These are phyloP conservation scores for Microtus oregoni DNA, from an alignment of 2,113 vertebrate genomes.

Conservation along the genomic window DNA sequence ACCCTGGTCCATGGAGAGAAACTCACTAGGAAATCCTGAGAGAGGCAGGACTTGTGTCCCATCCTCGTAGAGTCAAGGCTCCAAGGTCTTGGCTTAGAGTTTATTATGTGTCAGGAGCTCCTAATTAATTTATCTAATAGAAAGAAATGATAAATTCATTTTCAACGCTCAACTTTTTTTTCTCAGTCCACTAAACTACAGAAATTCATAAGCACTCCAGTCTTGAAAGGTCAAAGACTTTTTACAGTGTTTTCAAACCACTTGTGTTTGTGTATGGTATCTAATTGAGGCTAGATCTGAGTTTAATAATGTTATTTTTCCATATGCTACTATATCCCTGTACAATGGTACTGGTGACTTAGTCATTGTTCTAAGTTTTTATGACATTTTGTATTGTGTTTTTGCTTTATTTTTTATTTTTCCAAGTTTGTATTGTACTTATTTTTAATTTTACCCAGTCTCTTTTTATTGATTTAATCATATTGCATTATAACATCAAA, in stretches of 20 bases:
- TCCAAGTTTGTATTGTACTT: not conserved
- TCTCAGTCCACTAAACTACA: not conserved
- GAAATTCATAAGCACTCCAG: not conserved
- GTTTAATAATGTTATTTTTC: constrained; percentile 43
- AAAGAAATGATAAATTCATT: constrained; percentile 41
- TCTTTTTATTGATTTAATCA: constrained; percentile 48
- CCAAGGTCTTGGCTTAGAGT: not conserved
- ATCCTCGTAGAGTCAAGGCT: not conserved
- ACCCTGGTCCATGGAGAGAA: not conserved
- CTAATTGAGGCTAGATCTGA: not conserved
- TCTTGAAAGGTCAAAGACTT: constrained; percentile 36
- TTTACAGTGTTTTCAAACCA: not conserved
- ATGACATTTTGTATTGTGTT: not conserved
- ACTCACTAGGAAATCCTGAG: not conserved
- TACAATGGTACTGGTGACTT: not conserved
- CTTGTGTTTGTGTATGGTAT: not conserved
- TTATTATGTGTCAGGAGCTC: constrained; percentile 22
- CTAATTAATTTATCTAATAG: not conserved
- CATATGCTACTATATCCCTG: not conserved
- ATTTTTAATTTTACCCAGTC: constrained; percentile 49
- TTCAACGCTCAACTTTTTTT: constrained; percentile 25
- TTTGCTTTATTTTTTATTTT: constrained; percentile 35
- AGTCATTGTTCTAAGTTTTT: constrained; percentile 31
- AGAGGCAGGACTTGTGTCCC: not conserved
- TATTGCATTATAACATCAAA: constrained; percentile 36